Evolutionary conservation across 2,113 vertebrate genomes (phyloP), one percentile per base, ranked within the genome.

Genomic region (Lota lota): DNA sequence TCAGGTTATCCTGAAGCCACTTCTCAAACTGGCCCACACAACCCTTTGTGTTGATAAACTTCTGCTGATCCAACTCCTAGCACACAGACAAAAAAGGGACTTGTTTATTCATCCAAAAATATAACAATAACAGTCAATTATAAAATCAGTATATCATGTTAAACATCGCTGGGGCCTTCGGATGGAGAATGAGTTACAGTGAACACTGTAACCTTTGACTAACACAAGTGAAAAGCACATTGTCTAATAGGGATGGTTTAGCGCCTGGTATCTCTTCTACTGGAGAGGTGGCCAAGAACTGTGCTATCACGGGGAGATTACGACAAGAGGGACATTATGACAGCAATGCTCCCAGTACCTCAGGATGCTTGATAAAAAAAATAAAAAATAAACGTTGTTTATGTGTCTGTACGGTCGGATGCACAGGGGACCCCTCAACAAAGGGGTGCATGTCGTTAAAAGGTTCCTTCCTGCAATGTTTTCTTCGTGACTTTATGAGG

Each of bases 11-110:
- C 82, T 96, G 95, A 57, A 96, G 92, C 95, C 94, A 96, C 81
- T 94, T 96, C 77, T 97, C 95, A 88, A 96, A 97, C 89, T 96
- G 95, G 15, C 92, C 93, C 86, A 95, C 95, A 1, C 95, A 96
- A 83, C 94, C 95, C 68, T 97, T 97, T 12, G 95, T 96, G 70
- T 95, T 84, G 85, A 97, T 97, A 61, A 81, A 93, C 67, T 84
- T 91, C 85, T 95, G 95, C 73, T 94, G 91, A 7, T 94, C 90
- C 75, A 94, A 76, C 16, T 96, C 94, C 95, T 97, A 47, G 64
- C 61, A 50, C 1, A 64, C 19, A 70, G 50, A 22, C 36, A 6
- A 74, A 61, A 20, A 36, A 65, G 53, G n/a, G 1, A 22, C 57
- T 73, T 47, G 12, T 33, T 33, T 33, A 33, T 33, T 33, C 28